Evolutionary conservation across 2,888 invertebrate species (phyloP).

Genomic region (Diplazon laetatorius): DNA sequence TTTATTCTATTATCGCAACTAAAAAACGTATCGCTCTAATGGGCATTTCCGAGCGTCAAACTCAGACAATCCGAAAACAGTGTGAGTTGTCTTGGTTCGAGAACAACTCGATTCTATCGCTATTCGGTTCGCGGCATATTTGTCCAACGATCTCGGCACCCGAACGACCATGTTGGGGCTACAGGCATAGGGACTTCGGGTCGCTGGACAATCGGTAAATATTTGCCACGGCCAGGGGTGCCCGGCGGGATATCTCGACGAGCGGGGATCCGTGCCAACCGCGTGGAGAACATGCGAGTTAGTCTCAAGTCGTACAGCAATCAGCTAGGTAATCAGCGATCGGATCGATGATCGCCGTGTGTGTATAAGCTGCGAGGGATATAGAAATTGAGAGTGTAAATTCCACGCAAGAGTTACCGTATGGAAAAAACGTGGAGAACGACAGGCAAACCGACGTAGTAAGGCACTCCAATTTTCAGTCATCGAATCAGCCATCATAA

Average conservation of each 20-base stretch:
- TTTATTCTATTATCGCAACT: too few species aligned
- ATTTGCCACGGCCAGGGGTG: slow-evolving; percentile 25
- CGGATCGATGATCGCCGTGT: slow-evolving; percentile 29
- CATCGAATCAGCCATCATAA: slow-evolving; percentile 49
- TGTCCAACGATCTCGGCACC: slow-evolving; percentile 22
- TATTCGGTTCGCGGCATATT: slow-evolving; percentile 21
- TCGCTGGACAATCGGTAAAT: slow-evolving; percentile 43
- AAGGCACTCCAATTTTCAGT: slow-evolving; percentile 19
- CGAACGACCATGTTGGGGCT: slow-evolving; percentile 19
- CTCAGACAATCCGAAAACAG: too few species aligned
- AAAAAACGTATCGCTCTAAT: too few species aligned
- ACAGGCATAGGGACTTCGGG: not conserved
- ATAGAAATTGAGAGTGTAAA: not conserved
- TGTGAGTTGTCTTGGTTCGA: slow-evolving; percentile 1
- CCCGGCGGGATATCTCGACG: not conserved
- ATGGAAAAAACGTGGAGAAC: slow-evolving; percentile 10
- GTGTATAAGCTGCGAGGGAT: slow-evolving; percentile 17
- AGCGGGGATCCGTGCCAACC: slow-evolving; percentile 11
- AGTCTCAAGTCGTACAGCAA: slow-evolving; percentile 32
- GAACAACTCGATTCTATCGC: slow-evolving; percentile 31
- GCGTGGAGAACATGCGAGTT: slow-evolving; percentile 26
- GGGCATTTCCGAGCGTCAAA: too few species aligned
- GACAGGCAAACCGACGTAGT: slow-evolving; percentile 2
- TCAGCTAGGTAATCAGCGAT: slow-evolving; percentile 45
- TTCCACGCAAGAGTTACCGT: not conserved